phyloP scores from a whole-genome alignment of 2,797 vertebrate genomes.

The Phoebastria nigripes region DNA sequence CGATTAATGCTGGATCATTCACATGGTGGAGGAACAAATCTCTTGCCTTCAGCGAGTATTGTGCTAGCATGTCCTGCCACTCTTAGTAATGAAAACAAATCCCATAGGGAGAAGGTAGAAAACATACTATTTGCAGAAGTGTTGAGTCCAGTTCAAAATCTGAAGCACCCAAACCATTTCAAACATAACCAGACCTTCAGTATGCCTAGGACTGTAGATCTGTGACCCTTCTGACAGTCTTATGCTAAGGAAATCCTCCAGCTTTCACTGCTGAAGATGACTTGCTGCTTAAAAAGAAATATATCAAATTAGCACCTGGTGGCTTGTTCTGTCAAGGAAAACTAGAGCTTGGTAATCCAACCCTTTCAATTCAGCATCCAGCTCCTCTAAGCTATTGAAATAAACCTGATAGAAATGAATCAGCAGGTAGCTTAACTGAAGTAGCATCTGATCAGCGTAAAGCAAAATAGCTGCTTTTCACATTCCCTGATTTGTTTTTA shows the following conservation, averaged over 20 bases:
- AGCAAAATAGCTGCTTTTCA: conserved; percentile 19
- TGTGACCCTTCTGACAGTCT: not conserved
- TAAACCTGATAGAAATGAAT: not conserved
- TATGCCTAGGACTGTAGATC: not conserved
- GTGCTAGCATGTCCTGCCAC: not conserved
- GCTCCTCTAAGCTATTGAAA: not conserved
- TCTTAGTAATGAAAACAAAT: not conserved
- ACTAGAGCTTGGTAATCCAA: not conserved
- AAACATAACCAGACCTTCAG: not conserved
- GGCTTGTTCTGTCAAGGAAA: not conserved
- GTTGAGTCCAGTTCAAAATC: not conserved
- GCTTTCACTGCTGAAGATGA: not conserved
- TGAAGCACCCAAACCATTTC: not conserved
- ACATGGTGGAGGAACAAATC: not conserved
- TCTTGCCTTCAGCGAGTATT: not conserved
- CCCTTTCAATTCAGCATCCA: not conserved
- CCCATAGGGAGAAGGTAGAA: not conserved
- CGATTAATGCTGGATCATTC: not conserved
- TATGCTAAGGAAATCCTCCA: not conserved
- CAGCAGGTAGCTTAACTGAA: not conserved
- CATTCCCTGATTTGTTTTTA: not conserved
- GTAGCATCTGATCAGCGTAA: not conserved
- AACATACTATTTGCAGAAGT: not conserved
- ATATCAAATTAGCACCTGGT: not conserved
- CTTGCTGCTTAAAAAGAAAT: not conserved